These are phyloP conservation scores for Zhuqinia jingwanae DNA, from an alignment of 2,888 invertebrate genomes.

Conservation along the genomic window DNA sequence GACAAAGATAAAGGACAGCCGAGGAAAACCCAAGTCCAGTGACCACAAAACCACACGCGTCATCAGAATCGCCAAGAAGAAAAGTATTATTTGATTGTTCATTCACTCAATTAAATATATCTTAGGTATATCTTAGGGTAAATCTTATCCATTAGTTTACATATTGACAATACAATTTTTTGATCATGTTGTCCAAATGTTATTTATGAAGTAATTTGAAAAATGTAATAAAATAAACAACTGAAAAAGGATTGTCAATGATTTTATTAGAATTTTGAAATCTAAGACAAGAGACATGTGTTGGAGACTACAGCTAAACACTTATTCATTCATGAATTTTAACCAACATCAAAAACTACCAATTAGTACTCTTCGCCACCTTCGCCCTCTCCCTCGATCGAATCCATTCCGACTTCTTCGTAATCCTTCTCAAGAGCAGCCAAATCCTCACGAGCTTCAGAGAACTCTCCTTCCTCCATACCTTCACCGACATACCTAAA, in stretches of 20 bases:
- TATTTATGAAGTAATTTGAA: too few species aligned
- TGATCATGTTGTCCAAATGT: too few species aligned
- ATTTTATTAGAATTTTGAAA: conserved; percentile 61
- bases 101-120: too few species aligned
- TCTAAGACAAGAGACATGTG: conserved; percentile 29
- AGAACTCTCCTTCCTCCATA: conserved; percentile 82
- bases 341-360: conserved; percentile 79
- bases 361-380: conserved; percentile 88
- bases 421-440: conserved; percentile 74
- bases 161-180: too few species aligned
- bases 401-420: conserved; percentile 73
- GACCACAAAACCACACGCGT: too few species aligned
- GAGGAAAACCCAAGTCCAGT: too few species aligned
- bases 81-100: too few species aligned
- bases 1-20: too few species aligned
- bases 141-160: too few species aligned
- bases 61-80: too few species aligned
- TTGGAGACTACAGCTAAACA: conserved; percentile 40
- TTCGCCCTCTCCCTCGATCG: conserved; percentile 58
- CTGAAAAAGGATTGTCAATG: conserved; percentile 8
- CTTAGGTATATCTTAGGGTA: too few species aligned
- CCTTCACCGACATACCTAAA: conserved; percentile 83
- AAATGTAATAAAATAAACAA: neutral
- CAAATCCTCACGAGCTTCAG: conserved; percentile 74
- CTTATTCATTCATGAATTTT: conserved; percentile 32